Evolutionary conservation across 2,888 invertebrate genomes (phyloP), one percentile per base, ranked within the genome.

Genomic region (Unio pictorum): DNA sequence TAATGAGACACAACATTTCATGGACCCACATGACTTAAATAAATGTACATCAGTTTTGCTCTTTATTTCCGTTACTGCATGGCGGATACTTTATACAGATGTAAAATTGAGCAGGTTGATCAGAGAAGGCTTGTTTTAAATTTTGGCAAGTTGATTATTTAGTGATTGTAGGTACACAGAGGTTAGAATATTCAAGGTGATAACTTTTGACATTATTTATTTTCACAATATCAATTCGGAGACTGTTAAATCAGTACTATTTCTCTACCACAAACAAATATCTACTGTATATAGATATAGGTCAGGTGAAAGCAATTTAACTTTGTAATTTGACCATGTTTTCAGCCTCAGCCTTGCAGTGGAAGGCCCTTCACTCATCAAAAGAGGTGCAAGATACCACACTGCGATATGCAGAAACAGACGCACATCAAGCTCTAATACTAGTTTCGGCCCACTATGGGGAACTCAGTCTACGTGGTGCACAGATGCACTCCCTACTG

Each of bases 271-370:
- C 26, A 28, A 23, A 55, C 20, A 66, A 28, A 23, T 58, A 45
- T 68, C 26, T 68, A 30, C 63, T 57, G 55, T 56, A n/a, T 28
- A 68, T 15, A 67, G 45, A 45, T 45, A 45, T 15, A 15, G 3
- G 45, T 45, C 18, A 34, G 26, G 5, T 59, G 7, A 28, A 30
- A 26, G 45, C 30, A n/a, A 61, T 62, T 66, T 55, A 45, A 15
- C 15, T 15, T 11, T 45, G 11, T 45, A 45, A 45, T 45, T 45
- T 45, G 26, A 23, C 59, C 34, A 18, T 55, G 56, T 61, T 67
- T 75, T 45, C 77, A 88, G 88, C 87, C 4, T 81, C 82, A 65
- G 80, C 86, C 6, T 73, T 87, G 54, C 85, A 84, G 71, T 86
- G 85, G 84, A 84, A 85, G 67, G 83, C 87, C 7, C 72, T 84